Base-by-base conservation (phyloP, 2,113 vertebrate genomes). In the Brachirus orientalis region DNA sequence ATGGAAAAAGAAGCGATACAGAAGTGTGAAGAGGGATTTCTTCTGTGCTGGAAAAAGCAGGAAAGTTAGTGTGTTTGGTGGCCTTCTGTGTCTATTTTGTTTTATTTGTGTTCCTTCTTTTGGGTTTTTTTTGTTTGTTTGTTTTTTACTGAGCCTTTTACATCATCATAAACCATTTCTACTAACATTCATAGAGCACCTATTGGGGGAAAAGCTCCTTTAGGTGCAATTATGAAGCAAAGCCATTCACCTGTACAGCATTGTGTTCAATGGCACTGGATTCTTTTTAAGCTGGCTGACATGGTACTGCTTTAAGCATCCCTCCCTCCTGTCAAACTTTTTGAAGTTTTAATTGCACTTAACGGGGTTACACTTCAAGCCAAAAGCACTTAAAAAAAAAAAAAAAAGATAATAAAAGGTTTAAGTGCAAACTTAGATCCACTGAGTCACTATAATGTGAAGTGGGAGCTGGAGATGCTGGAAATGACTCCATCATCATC, bases 281-380 rank as follows among this genome's bases (percentile, higher is more conserved):
- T 82, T 85, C 84, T 54, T 80, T 28, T 64, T 80, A 50, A 73
- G 77, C 74, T 69, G 75, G 86, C 85, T 86, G 86, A 92, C 86
- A 79, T 20, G 92, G 90, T 93, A 93, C 92, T 88, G 83, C 77
- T 82, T 83, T 83, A 53, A 47, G 4, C 48, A 20, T 13, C 69
- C 40, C 44, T 18, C 52, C 48, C 68, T 67, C 45, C 8, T 47
- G 61, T 72, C 35, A 64, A 66, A 63, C 72, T 82, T 88, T 82
- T 82, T 1, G 28, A 51, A 83, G 64, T 91, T 91, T 88, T 88
- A 87, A 93, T 91, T 92, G 93, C 92, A 93, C 92, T 93, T 92
- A 89, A 64, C 63, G 72, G 91, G 72, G 78, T 89, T 75, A 82
- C 80, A 82, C 84, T 84, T 92, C 72, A 89, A 88, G 79, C 88